A percentile compares a stretch with the other conserved stretches of the same genome.
These are phyloP conservation scores for Grus americana DNA, from an alignment of 2,113 vertebrate species.

Conservation along the genomic window DNA sequence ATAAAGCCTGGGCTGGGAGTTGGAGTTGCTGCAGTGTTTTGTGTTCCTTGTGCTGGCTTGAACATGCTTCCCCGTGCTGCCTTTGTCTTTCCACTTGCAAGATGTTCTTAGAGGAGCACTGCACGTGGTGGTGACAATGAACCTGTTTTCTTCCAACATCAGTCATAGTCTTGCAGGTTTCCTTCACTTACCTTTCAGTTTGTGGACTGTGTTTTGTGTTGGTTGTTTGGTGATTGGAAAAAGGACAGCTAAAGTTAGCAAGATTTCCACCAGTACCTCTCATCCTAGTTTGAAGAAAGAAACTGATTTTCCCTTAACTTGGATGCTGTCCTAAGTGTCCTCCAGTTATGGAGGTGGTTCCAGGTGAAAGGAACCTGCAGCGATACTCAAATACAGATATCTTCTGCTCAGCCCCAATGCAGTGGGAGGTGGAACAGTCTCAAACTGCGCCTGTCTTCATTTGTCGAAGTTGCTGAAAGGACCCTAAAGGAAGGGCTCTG, in stretches of 20 bases:
- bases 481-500: not conserved
- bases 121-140: rapidly evolving
- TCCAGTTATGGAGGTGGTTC: not conserved
- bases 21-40: not conserved
- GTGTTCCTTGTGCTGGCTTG: not conserved
- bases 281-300: not conserved
- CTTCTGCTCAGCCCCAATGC: not conserved
- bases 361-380: not conserved
- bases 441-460: not conserved
- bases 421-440: not conserved
- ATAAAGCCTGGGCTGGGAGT: not conserved
- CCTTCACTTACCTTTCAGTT: not conserved
- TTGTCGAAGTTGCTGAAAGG: not conserved
- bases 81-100: not conserved
- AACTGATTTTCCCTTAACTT: not conserved
- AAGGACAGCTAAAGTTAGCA: not conserved
- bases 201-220: not conserved
- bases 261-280: not conserved
- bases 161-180: not conserved
- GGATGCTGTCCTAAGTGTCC: not conserved
- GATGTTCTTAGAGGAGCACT: not conserved
- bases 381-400: rapidly evolving
- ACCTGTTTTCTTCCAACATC: not conserved
- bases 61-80: not conserved
- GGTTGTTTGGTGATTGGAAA: not conserved